Conservation (phyloP, 1,140 invertebrate species). For the Bombus confusus region DNA sequence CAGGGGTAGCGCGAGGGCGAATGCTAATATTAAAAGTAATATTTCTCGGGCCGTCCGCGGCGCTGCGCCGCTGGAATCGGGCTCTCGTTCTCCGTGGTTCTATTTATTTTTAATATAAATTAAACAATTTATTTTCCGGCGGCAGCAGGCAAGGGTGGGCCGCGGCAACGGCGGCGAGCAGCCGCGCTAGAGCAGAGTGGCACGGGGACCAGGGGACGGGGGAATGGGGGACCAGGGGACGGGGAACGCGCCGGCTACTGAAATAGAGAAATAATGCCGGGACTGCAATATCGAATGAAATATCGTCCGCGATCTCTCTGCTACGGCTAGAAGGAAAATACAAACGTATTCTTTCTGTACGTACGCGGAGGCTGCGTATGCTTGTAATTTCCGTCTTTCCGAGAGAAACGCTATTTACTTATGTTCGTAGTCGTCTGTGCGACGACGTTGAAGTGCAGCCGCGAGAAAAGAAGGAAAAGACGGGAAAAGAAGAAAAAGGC, state of each 20-base stretch:
- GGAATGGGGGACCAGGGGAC: background rate
- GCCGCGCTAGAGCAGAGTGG: background rate
- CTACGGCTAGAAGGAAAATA: slow-evolving; percentile 65
- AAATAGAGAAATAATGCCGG: slow-evolving; percentile 79
- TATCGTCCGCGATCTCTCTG: slow-evolving; percentile 70
- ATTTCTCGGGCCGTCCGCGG: slow-evolving; percentile 75
- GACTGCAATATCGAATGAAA: slow-evolving; percentile 78
- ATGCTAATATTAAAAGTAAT: slow-evolving; percentile 79
- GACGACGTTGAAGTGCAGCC: slow-evolving; percentile 8
- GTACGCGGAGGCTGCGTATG: slow-evolving; percentile 7
- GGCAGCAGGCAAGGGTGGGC: slow-evolving; percentile 8
- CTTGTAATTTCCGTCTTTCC: slow-evolving; percentile 54
- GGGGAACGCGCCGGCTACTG: slow-evolving; percentile 60
- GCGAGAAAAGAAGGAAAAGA: background rate
- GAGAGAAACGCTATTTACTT: slow-evolving; percentile 34
- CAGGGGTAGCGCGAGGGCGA: slow-evolving; percentile 47
- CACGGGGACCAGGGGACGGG: background rate
- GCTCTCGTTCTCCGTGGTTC: slow-evolving; percentile 61
- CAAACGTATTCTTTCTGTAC: slow-evolving; percentile 40
- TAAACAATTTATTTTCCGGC: slow-evolving; percentile 78
- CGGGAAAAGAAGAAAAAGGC: too few species aligned
- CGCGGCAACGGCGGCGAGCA: slow-evolving; percentile 2
- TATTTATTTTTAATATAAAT: slow-evolving; percentile 82
- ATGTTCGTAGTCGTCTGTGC: background rate
- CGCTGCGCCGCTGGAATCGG: slow-evolving; percentile 47